Evolutionary conservation across 2,113 vertebrate genomes (phyloP), one percentile per base, ranked within the genome.

Genomic region (Vanacampus margaritifer): DNA sequence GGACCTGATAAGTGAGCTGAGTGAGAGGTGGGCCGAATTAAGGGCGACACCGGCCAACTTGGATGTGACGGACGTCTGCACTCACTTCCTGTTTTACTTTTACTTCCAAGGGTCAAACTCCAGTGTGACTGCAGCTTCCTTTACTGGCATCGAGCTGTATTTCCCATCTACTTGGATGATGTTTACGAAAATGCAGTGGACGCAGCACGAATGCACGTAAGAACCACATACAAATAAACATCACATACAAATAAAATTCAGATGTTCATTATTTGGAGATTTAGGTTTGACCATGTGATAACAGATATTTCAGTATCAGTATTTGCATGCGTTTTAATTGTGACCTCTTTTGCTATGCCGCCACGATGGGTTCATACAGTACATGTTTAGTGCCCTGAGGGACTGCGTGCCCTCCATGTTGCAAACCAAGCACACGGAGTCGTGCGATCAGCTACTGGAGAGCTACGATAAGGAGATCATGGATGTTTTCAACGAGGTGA

Each of bases 151-250:
- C 92, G 97, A 83, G 94, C 95, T 0, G 91, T 99, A 60, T 97
- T 99, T 84, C 97, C 97, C n/a, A 99, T 98, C 87, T 99, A 99
- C 81, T 88, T 99, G 58, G 96, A 99, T 82, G 97, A 99, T 12
- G 95, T 98, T 0, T 98, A 98, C 68, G 97, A 98, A 81, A 93
- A 95, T 41, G 96, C 97, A 0, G 93, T 98, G 16, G 97, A 99
- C 67, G 95, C 96, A 64, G 95, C 97, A 45, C 92, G 97, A 60
- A 85, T 99, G 65, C 97, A 99, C 39, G 97, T 99, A 85, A 93
- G 95, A 26, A 43, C 36, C 39, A 8, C 19, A 14, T n/a, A n/a
- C n/a, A n/a, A n/a, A n/a, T n/a, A n/a, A n/a, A n/a, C n/a, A n/a
- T n/a, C n/a, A n/a, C n/a, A n/a, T n/a, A n/a, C n/a, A n/a, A n/a